These are phyloP conservation scores for Drosophila varians DNA, from an alignment of 1,140 invertebrate genomes.

Conservation along the genomic window DNA sequence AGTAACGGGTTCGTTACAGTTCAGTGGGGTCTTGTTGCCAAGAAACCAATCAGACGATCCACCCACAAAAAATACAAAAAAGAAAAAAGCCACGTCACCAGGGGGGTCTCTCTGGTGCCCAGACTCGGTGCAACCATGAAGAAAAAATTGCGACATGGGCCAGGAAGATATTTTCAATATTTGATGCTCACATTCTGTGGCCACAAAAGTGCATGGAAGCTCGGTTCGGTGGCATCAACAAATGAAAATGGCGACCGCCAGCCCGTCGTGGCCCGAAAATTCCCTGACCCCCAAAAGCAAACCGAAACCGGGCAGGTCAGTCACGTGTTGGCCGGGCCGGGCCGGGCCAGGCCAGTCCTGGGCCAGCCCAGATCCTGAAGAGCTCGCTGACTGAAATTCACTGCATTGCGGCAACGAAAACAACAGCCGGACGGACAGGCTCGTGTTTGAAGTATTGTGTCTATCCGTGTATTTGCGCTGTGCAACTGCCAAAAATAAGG, in stretches of 20 bases:
- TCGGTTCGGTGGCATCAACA: conserved; percentile 58
- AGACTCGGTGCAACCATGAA: conserved; percentile 13
- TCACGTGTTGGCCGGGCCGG: conserved; percentile 54
- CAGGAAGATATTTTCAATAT: conserved; percentile 64
- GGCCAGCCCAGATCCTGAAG: conserved; percentile 29
- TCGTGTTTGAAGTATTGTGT: conserved; percentile 42
- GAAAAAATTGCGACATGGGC: conserved; percentile 20
- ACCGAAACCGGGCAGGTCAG: conserved; percentile 32
- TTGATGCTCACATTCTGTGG: conserved; percentile 72
- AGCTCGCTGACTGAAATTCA: conserved; percentile 52
- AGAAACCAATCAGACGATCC: conserved; percentile 65
- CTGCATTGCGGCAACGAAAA: conserved; percentile 66
- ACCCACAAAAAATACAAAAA: conserved; percentile 18
- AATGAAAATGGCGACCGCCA: conserved; percentile 47
- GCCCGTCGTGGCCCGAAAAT: background rate
- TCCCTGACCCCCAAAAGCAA: conserved; percentile 11
- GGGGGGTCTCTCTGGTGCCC: too few relatives aligned
- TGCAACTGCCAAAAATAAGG: conserved; percentile 49
- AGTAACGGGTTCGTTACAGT: conserved; percentile 28
- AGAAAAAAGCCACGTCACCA: conserved; percentile 31
- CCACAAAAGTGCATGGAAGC: conserved; percentile 65
- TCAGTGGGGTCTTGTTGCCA: conserved; percentile 47
- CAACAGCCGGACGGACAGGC: conserved; percentile 11
- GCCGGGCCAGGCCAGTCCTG: conserved; percentile 13
- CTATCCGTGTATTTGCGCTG: conserved; percentile 41